Percentiles rank a stretch among this genome's conserved stretches.
Conservation (phyloP, 2,888 invertebrate species). For the Eristalis arbustorum region DNA sequence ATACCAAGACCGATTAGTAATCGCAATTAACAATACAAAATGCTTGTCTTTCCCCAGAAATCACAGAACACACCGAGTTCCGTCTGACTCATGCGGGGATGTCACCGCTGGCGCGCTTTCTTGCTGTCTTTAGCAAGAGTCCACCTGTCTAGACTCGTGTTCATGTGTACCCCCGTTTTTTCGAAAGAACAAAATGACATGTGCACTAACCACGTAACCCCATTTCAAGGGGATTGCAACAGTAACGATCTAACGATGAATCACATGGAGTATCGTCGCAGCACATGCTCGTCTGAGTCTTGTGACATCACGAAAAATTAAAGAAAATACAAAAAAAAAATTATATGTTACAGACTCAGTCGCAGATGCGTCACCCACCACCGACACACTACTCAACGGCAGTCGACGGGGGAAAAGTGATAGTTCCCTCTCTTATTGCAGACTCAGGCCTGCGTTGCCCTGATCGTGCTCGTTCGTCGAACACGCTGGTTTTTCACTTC, state of each 20-base stretch:
- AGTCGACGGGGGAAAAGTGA: slow-evolving; percentile 12
- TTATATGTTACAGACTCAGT: slow-evolving; percentile 14
- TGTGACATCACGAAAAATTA: slow-evolving; percentile 51
- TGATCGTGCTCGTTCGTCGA: not conserved
- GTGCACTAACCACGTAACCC: slow-evolving; percentile 6
- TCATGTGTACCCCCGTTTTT: slow-evolving; percentile 9
- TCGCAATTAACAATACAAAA: not conserved
- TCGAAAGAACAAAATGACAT: slow-evolving; percentile 18
- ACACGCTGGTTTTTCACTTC: not conserved
- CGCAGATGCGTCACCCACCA: slow-evolving; percentile 46
- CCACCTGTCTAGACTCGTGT: slow-evolving; percentile 36
- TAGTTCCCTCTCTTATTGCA: not conserved
- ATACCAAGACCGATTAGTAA: not conserved
- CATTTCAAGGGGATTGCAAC: slow-evolving; percentile 15
- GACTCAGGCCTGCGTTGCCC: not conserved
- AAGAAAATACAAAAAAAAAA: not conserved
- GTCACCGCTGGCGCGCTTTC: not conserved
- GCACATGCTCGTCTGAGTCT: not conserved
- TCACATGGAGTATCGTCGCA: not conserved
- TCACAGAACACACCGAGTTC: slow-evolving; percentile 16
- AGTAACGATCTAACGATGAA: slow-evolving; percentile 25
- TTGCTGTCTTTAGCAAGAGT: slow-evolving; percentile 4
- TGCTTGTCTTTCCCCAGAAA: slow-evolving; percentile 14
- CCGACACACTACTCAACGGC: not conserved
- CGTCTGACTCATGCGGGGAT: slow-evolving; percentile 37